Base-by-base conservation (phyloP, 2,888 invertebrate species). In the Strigamia transsilvanica region DNA sequence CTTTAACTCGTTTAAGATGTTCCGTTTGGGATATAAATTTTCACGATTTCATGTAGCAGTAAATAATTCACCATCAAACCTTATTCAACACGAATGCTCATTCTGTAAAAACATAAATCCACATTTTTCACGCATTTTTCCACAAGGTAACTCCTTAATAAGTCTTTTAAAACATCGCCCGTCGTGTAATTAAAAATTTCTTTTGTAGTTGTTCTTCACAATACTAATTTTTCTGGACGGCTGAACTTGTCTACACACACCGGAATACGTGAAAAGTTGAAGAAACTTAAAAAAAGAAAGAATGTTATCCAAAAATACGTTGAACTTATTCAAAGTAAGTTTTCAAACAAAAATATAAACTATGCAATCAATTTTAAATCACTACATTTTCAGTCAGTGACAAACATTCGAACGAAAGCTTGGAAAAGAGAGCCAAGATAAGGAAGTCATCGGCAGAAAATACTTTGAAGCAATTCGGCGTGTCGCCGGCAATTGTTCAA, bases 401-500 rank as follows among this genome's bases (percentile, higher is more conserved):
- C 12, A 73, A 73, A 73, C 5, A 73, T 15, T 32, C 32, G 13
- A 32, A 27, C 4, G 32, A 27, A 27, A 73, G n/a, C 2, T 27
- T 73, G 13, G 73, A 32, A 27, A 27, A 5, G 13, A 27, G n/a
- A 73, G 32, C 73, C 15, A 73, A 73, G n/a, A 12, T 73, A 2
- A 73, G 27, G 32, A 73, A 73, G 27, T 73, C 73, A 15, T n/a
- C 73, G 23, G 32, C 15, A 12, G 73, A 5, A 32, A 73, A 73
- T 27, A 73, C 73, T 4, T 32, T 73, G 32, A 73, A 73, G n/a
- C 73, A 73, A n/a, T 73, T 73, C n/a, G 73, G 73, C 12, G 73
- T 73, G 10, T 10, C n/a, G 18, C n/a, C 15, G 32, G 6, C 73
- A 12, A 27, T 12, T 27, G 0, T 12, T 5, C 27, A 27, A n/a